Conservation (phyloP, 2,797 vertebrate species). For the Eulemur rubriventer region DNA sequence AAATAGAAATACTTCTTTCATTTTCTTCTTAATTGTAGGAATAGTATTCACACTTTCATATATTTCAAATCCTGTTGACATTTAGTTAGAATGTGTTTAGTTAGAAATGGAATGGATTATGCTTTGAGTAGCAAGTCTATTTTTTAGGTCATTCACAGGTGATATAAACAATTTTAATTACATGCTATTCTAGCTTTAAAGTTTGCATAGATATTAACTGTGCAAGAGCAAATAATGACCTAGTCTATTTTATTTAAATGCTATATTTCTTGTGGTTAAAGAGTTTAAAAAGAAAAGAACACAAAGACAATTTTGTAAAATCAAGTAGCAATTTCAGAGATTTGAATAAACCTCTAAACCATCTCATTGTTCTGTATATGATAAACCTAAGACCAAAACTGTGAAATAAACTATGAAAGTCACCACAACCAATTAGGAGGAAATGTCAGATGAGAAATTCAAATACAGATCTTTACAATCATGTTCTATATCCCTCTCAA, state of each 20-base stretch:
- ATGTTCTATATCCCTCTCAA: background rate
- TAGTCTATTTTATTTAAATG: background rate
- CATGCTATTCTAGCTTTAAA: background rate
- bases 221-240: background rate
- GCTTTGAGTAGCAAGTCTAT: background rate
- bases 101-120: background rate
- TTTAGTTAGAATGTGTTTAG: constrained; percentile 3
- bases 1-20: constrained; percentile 79
- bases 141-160: background rate
- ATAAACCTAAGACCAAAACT: background rate
- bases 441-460: background rate
- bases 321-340: background rate
- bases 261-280: background rate
- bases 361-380: background rate
- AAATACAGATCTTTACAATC: background rate
- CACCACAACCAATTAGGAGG: background rate
- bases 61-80: constrained; percentile 53
- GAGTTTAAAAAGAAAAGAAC: background rate
- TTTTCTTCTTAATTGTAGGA: constrained; percentile 69
- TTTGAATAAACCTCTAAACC: background rate
- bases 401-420: background rate
- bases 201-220: background rate
- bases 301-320: background rate
- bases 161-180: background rate
- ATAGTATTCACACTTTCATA: constrained; percentile 62